These are phyloP conservation scores for Arenicola marina DNA, from an alignment of 2,888 invertebrate genomes.

Conservation along the genomic window DNA sequence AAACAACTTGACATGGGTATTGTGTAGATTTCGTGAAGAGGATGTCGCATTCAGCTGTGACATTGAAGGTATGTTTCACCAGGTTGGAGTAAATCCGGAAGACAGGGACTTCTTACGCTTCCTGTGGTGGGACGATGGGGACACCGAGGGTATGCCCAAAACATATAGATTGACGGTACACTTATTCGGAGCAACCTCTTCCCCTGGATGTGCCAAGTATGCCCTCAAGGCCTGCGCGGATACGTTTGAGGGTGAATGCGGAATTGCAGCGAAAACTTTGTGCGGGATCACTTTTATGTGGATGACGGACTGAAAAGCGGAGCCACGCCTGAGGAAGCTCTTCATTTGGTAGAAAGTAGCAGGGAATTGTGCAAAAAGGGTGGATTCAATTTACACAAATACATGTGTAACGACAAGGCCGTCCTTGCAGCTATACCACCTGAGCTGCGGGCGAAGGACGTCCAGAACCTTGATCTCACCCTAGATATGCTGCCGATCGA, in stretches of 20 bases:
- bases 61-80: slow-evolving; percentile 9
- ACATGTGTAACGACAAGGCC: slow-evolving; percentile 5
- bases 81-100: neutral
- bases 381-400: slow-evolving; percentile 12
- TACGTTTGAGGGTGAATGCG: neutral
- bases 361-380: neutral
- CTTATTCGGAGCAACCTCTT: slow-evolving; percentile 2
- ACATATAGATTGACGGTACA: slow-evolving; percentile 5
- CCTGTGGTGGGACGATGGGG: slow-evolving; percentile 1
- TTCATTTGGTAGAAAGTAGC: neutral
- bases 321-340: neutral
- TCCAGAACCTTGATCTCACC: neutral
- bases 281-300: neutral
- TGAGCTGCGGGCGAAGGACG: neutral
- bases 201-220: neutral
- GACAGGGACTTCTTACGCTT: slow-evolving; percentile 4
- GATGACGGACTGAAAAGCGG: neutral
- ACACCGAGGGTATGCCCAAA: neutral
- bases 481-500: slow-evolving; percentile 1
- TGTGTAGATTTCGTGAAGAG: slow-evolving; percentile 2
- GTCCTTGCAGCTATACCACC: slow-evolving; percentile 7
- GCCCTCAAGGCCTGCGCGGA: neutral
- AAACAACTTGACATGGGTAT: slow-evolving; percentile 1
- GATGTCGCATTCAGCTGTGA: slow-evolving; percentile 3
- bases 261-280: too few species aligned